Evolutionary conservation across 2,797 vertebrate species (phyloP), one percentile per base, ranked within the genome.

Genomic region (Falco berigora): DNA sequence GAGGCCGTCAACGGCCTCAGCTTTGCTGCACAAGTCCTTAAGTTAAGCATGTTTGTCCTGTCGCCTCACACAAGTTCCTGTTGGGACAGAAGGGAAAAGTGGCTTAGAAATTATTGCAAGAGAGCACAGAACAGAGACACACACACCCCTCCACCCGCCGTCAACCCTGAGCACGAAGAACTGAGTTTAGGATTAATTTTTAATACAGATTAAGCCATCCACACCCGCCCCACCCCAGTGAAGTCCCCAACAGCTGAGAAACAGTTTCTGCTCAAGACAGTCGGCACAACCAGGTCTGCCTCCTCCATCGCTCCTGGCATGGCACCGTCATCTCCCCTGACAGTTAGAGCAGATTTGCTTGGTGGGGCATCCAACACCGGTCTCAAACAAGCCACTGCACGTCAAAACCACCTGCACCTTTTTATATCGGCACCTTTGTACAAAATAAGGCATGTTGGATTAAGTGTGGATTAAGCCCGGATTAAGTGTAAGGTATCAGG

Each of bases 1-100:
- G 98, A 98, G 85, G 98, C 98, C 15, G 98, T 98, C 86, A 99
- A 88, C 0, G 99, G 98, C 98, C 98, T 98, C 88, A 99, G 98
- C 96, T 98, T 98, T 58, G 98, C 95, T 8, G 98, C 98, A 94
- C 98, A 99, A 98, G 98, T 99, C 98, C 99, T 98, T 98, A 99
- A 98, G 77, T 98, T 97, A 97, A 99, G 98, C 99, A 99, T 99
- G 49, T 96, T 98, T 97, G 98, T 98, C 95, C 88, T 53, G 93
- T 84, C 53, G 91, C 58, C 94, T 94, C 96, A 95, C 96, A 36
- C 94, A 7, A 68, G 71, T 2, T 93, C 96, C 98, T 98, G 97
- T 85, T 30, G 64, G 69, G 40, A 93, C 24, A 97, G 82, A 91
- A 88, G 40, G 38, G 63, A 90, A 53, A 62, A 84, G 23, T 1